Evolutionary conservation across 2,113 vertebrate genomes (phyloP), one percentile per base, ranked within the genome.

Genomic region (Phrynocephalus versicolor): DNA sequence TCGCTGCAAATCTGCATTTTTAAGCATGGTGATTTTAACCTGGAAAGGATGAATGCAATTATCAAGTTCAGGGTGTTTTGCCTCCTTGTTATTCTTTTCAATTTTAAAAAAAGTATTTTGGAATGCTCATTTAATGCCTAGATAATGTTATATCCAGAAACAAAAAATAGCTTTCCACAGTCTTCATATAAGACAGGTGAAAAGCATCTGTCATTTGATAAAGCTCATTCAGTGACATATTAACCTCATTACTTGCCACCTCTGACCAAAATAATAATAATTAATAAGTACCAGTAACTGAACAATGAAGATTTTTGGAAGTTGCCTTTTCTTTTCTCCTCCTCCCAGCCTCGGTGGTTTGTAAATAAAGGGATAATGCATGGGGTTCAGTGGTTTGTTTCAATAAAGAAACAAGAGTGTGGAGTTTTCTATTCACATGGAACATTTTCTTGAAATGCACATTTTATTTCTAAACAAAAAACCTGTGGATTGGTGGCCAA

Each of bases 391-490:
- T 82, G 1, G 67, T 57, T 0, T 0, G 7, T 57, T 65, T 83
- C 13, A 79, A 51, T 4, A 1, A 71, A 51, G 18, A 25, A 13
- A 25, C 65, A 57, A 83, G 45, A 91, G 77, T 84, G 19, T 85
- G 85, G 79, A 9, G 83, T 82, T 15, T 51, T 73, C 58, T 84
- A 60, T 87, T 87, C 85, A 55, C n/a, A 37, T 0, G 0, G 81
- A 76, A 83, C 1, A 81, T 74, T 78, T 82, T 81, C 57, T 70
- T 79, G 90, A 82, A 67, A 4, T 27, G 4, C 37, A 16, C 84
- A 89, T 85, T 85, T 39, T 79, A 74, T 70, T 12, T 33, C 3
- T 70, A 69, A 85, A 81, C 85, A 0, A 18, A 88, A 84, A 87
- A 70, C 86, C 51, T 35, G 82, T 6, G 35, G 70, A 72, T 76